Evolutionary conservation across 2,113 vertebrate genomes (phyloP).

Genomic region (Archocentrus centrarchus): DNA sequence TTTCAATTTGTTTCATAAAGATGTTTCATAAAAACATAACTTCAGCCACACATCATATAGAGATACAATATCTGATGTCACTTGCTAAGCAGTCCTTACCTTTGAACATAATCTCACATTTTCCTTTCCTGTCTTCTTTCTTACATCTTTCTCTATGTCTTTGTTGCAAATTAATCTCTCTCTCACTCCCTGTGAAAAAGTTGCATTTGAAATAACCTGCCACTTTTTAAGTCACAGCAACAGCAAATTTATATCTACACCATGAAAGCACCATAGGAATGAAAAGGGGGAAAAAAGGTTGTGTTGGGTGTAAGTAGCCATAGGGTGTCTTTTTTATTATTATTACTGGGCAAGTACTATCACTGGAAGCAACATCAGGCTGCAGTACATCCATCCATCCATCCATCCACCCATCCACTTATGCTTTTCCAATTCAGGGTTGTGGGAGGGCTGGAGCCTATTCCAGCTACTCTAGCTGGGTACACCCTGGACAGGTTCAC

Average conservation of each 20-base stretch:
- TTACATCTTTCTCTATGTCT: neutral
- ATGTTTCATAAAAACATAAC: neutral
- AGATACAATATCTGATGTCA: neutral
- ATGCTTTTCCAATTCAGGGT: too few relatives aligned
- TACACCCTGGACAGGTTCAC: too few relatives aligned
- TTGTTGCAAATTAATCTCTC: neutral
- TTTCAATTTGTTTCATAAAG: neutral
- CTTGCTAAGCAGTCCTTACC: neutral
- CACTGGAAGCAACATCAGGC: neutral
- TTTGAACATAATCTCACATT: neutral
- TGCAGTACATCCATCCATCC: neutral
- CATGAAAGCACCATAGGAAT: neutral
- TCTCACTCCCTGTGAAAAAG: neutral
- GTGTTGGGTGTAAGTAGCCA: neutral
- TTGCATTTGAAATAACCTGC: neutral
- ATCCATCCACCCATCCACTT: too few relatives aligned
- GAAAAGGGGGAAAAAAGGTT: neutral
- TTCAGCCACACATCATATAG: neutral
- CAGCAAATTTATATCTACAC: neutral
- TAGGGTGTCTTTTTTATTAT: neutral
- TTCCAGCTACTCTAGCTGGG: too few relatives aligned
- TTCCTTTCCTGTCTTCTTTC: neutral
- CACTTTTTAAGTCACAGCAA: neutral
- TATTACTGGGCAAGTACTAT: neutral
- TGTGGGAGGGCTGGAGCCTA: too few relatives aligned